phyloP scores from a whole-genome alignment of 2,797 vertebrate genomes.

The Lepus townsendii region DNA sequence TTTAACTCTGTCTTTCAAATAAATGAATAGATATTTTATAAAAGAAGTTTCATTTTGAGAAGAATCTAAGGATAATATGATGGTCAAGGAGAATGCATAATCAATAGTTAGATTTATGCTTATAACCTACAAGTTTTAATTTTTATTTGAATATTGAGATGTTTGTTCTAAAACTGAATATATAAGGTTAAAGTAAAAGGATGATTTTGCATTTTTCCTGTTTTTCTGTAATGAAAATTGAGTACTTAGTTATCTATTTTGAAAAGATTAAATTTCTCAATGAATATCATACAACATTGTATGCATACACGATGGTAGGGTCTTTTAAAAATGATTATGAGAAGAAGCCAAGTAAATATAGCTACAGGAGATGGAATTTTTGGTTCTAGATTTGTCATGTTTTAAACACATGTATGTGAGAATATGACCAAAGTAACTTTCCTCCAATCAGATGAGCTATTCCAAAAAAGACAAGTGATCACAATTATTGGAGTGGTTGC shows the following conservation, averaged over 20 bases:
- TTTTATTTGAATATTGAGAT: constrained; percentile 40
- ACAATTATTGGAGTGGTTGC: too few relatives aligned
- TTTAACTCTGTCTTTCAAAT: too few relatives aligned
- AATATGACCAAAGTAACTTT: neutral
- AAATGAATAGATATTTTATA: neutral
- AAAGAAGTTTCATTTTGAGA: constrained; percentile 24
- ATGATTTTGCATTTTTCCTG: constrained; percentile 9
- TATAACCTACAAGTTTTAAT: constrained; percentile 7
- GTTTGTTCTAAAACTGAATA: constrained; percentile 50
- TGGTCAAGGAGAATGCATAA: neutral
- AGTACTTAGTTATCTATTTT: constrained; percentile 34
- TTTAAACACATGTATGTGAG: constrained; percentile 17
- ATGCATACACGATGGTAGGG: neutral
- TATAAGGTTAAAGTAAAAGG: constrained; percentile 19
- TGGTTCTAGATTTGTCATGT: constrained; percentile 6
- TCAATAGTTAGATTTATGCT: neutral
- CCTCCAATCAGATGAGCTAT: too few relatives aligned
- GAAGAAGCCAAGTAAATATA: neutral
- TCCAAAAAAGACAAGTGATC: too few relatives aligned
- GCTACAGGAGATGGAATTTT: neutral
- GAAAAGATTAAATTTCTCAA: constrained; percentile 27
- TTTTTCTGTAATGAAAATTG: neutral
- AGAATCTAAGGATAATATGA: neutral
- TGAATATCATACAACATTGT: neutral
- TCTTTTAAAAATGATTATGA: constrained; percentile 18